A percentile compares a stretch with the other conserved stretches of the same genome.
phyloP scores from a whole-genome alignment of 2,113 vertebrate genomes.

The Dipodomys spectabilis region DNA sequence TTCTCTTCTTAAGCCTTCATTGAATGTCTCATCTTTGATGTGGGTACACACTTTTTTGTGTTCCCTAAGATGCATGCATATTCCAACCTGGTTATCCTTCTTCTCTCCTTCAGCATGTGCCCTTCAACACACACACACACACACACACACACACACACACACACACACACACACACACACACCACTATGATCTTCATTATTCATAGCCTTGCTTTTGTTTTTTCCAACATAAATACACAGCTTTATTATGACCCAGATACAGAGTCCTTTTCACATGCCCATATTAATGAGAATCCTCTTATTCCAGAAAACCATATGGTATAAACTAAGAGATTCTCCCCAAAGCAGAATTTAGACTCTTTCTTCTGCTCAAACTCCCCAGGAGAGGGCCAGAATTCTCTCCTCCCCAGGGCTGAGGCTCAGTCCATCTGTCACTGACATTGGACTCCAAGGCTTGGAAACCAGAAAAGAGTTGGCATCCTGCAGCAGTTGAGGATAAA shows the following conservation, averaged over 20 bases:
- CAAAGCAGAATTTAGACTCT: slow-evolving; percentile 68
- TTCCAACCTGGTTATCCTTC: not conserved
- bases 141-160: too few species aligned
- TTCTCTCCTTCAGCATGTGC: not conserved
- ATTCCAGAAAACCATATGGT: slow-evolving; percentile 77
- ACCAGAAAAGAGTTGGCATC: slow-evolving; percentile 68
- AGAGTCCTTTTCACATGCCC: slow-evolving; percentile 50
- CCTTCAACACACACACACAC: not conserved
- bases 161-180: not conserved
- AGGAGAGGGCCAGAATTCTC: slow-evolving; percentile 69
- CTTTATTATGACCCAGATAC: slow-evolving; percentile 76
- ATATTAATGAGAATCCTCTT: slow-evolving; percentile 62
- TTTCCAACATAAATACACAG: slow-evolving; percentile 41
- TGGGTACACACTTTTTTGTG: not conserved
- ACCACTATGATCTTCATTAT: not conserved
- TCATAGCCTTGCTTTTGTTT: slow-evolving; percentile 41
- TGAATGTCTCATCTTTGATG: not conserved
- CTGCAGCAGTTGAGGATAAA: slow-evolving; percentile 52
- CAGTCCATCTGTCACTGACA: slow-evolving; percentile 78
- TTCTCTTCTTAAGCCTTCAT: not conserved
- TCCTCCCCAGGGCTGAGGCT: slow-evolving; percentile 66
- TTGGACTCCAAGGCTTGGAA: slow-evolving; percentile 67
- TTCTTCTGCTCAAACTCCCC: slow-evolving; percentile 63
- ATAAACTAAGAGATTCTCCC: slow-evolving; percentile 62
- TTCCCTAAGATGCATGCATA: not conserved